Evolutionary conservation across 2,113 vertebrate genomes (phyloP), one percentile per base, ranked within the genome.

Genomic region (Vombatus ursinus): DNA sequence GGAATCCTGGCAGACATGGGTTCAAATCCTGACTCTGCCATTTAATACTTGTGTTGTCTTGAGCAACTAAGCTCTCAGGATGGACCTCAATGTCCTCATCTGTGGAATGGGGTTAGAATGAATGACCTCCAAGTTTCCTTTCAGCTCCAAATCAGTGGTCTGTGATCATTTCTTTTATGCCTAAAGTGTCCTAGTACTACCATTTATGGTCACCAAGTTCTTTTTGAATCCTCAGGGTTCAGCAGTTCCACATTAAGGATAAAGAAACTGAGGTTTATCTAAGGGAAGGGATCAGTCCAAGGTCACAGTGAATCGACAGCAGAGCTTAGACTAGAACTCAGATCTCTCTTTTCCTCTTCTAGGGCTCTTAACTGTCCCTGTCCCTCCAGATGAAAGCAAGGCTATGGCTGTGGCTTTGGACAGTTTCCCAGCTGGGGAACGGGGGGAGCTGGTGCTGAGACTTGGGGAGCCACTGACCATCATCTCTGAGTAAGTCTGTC

Each of bases 401-500:
- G 95, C 90, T 52, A 91, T 98, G 61, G 98, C 98, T 0, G 98
- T 99, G 89, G 99, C 99, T 90, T 98, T 99, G 84, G 98, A 98
- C 23, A 97, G 99, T 97, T 99, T 99, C 96, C 99, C 99, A 0
- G 97, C 98, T 0, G 97, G 98, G 0, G 61, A 94, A 0, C 94
- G 93, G 0, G 90, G 95, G 0, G 98, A 98, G 0, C 12, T 98
- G 1, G 91, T 95, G 28, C 98, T 99, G 98, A 97, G 93, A 90
- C 95, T 99, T 2, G 99, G 99, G 2, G 99, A 99, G 95, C 98
- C 94, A 28, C 95, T 99, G 91, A 97, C 44, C 25, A 7, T 99
- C 95, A 1, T 99, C 53, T 98, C 99, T 0, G 98, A 99, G 99
- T 99, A 98, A 98, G 99, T 98, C 31, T 54, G 89, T 90, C 5